phyloP scores from a whole-genome alignment of 2,888 invertebrate species.

The Allolobophora icterica region DNA sequence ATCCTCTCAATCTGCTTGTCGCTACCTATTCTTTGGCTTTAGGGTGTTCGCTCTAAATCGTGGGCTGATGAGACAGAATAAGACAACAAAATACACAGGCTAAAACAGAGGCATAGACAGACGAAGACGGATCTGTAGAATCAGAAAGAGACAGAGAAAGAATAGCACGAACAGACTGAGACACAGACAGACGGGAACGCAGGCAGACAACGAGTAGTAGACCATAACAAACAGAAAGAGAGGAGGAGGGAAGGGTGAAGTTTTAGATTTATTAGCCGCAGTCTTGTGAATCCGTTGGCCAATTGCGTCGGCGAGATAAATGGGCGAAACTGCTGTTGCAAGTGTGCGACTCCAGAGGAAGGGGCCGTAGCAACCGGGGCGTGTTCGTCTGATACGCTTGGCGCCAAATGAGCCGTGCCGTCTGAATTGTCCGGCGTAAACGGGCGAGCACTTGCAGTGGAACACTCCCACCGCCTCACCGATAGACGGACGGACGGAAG shows the following conservation, averaged over 20 bases:
- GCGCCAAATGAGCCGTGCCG: constrained; percentile 17
- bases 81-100: too few relatives aligned
- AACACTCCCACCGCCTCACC: not conserved
- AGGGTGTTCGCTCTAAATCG: too few relatives aligned
- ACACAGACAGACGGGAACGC: not conserved
- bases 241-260: not conserved
- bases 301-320: not conserved
- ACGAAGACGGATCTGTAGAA: not conserved
- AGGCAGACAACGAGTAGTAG: not conserved
- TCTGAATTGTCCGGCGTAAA: not conserved
- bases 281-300: not conserved
- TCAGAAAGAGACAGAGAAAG: not conserved
- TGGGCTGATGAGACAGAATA: too few relatives aligned
- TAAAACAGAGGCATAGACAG: not conserved
- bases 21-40: too few relatives aligned
- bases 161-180: too few relatives aligned
- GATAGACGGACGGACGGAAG: not conserved
- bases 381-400: constrained; percentile 17
- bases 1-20: too few relatives aligned
- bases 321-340: constrained; percentile 11
- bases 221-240: not conserved
- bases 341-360: not conserved
- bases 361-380: not conserved
- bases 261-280: not conserved
- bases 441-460: not conserved